Evolutionary conservation across 2,888 invertebrate genomes (phyloP), one percentile per base, ranked within the genome.

Genomic region (Metalampra italica): DNA sequence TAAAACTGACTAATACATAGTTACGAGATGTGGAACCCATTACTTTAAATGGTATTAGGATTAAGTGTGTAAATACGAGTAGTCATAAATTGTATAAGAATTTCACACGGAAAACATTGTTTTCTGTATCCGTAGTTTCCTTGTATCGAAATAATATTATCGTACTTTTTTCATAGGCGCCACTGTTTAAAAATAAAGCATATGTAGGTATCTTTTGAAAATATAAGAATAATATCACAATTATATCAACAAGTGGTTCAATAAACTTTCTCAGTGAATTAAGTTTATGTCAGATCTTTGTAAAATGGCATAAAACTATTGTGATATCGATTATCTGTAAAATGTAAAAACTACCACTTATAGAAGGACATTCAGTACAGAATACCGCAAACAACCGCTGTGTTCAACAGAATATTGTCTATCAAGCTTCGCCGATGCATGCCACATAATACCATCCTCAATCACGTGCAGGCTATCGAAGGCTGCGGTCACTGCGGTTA

Each of bases 401-500:
- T 22, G 5, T 5, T 3, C 2, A 22, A 40, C 15, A 40, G 40
- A 40, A 14, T 37, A 65, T 64, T 61, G 62, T 55, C 55, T 46
- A 56, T 57, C 50, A 51, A 22, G 22, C 22, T 5, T 22, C 49
- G 44, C 51, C 48, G n/a, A 14, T 30, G 45, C 48, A 51, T 22
- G 22, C 45, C 43, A 44, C 42, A 47, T 52, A 57, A 62, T 59
- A 59, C 61, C 56, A 59, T 59, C 56, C 59, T 50, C 56, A 62
- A 72, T 67, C 74, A 75, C 64, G 68, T 71, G 71, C 58, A 51
- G 63, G 61, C 56, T 56, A 54, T 46, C 57, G 65, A 68, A 69
- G 69, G 66, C 59, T 77, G 73, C 56, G 75, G 76, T 73, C 51
- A 50, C 43, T 64, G 74, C 51, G 75, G 77, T 74, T 64, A 29